These are phyloP conservation scores for Prionchulus punctatus DNA, from an alignment of 2,888 invertebrate genomes.

Conservation along the genomic window DNA sequence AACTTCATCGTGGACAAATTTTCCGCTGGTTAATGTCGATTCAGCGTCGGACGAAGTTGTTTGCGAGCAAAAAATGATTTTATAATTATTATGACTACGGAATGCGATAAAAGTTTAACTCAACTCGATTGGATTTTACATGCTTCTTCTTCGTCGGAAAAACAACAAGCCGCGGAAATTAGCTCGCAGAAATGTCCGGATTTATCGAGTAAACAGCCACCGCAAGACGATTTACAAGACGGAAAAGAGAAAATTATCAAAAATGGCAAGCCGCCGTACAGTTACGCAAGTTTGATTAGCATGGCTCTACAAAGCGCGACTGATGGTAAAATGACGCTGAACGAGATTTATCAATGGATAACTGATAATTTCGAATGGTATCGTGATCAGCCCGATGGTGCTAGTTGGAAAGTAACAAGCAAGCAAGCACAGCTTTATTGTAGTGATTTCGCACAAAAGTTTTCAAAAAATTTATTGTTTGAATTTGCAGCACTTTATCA, in stretches of 20 bases:
- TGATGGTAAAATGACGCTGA: slow-evolving; percentile 54
- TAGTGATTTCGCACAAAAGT: not conserved
- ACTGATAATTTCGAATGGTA: slow-evolving; percentile 55
- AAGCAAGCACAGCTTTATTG: not conserved
- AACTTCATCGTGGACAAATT: no score
- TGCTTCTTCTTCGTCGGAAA: not conserved
- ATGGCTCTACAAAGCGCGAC: slow-evolving; percentile 50
- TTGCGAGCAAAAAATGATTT: no score
- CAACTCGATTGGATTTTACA: slow-evolving; percentile 39
- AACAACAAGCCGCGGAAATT: not conserved
- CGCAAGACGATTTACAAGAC: not conserved
- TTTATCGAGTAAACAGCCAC: not conserved
- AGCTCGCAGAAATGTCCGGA: not conserved
- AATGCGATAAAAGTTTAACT: slow-evolving; percentile 39
- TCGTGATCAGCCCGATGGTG: slow-evolving; percentile 46
- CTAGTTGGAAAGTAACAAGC: slow-evolving; percentile 49
- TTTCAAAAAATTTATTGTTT: not conserved
- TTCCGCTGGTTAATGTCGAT: no score
- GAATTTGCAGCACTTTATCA: not conserved
- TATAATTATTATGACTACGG: no score
- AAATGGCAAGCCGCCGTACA: slow-evolving; percentile 42
- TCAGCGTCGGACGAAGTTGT: no score
- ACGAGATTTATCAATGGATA: slow-evolving; percentile 56
- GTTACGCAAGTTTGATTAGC: slow-evolving; percentile 53
- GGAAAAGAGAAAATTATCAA: not conserved